Evolutionary conservation across 2,888 invertebrate genomes (phyloP).

Genomic region (Idaea aversata): DNA sequence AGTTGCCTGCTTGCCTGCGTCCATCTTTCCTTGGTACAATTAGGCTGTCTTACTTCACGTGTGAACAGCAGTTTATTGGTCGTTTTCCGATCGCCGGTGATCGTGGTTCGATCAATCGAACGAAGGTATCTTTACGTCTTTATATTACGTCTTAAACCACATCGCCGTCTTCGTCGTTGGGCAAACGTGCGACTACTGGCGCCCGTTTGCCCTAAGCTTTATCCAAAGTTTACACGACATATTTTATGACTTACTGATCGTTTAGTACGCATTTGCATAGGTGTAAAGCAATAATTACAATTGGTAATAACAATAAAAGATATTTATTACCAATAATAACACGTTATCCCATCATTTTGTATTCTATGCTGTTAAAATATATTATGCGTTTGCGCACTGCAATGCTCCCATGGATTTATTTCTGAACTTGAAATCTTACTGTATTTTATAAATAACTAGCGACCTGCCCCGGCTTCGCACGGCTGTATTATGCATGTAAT

Average conservation of each 20-base stretch:
- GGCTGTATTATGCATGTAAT: no score
- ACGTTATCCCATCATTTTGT: not conserved
- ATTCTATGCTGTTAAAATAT: not conserved
- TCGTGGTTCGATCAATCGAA: no score
- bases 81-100: no score
- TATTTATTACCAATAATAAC: not conserved
- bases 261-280: not conserved
- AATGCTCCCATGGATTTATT: constrained; percentile 43
- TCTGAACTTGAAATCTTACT: constrained; percentile 22
- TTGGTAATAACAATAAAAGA: not conserved
- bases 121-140: no score
- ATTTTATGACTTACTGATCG: not conserved
- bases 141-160: no score
- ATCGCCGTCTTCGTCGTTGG: no score
- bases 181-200: no score
- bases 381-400: constrained; percentile 31
- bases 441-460: constrained; percentile 33
- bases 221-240: not conserved
- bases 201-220: not conserved
- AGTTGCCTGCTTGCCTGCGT: no score
- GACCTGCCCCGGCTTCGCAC: no score
- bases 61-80: no score
- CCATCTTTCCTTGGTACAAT: no score
- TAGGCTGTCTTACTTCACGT: no score
- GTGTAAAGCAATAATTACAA: not conserved